Evolutionary conservation across 2,113 vertebrate genomes (phyloP).

Genomic region (Oryzias melastigma): DNA sequence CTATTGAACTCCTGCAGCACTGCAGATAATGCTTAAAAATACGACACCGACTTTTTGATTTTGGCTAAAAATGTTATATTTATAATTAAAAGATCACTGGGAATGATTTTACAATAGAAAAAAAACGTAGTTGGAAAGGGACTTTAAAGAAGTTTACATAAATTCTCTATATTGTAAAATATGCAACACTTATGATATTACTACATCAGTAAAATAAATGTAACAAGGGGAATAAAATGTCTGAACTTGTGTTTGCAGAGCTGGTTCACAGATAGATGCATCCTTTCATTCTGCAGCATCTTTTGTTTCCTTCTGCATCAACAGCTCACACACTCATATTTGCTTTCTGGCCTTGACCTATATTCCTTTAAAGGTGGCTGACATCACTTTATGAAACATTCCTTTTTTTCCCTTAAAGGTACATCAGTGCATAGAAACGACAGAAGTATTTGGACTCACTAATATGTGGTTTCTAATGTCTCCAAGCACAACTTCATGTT

Average conservation of each 20-base stretch:
- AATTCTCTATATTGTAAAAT: background rate
- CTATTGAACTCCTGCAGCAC: too few relatives aligned
- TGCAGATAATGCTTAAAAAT: too few relatives aligned
- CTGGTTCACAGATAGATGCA: conserved; percentile 27
- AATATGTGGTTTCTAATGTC: too few relatives aligned
- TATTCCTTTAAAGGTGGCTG: conserved; percentile 41
- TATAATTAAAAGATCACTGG: too few relatives aligned
- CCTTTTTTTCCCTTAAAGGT: conserved; percentile 3
- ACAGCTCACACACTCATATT: conserved; percentile 18
- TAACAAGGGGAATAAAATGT: background rate
- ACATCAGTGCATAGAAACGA: conserved; percentile 17
- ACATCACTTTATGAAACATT: conserved; percentile 40
- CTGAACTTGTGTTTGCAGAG: background rate
- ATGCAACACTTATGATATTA: background rate
- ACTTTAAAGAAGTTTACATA: too few relatives aligned
- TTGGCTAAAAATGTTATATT: too few relatives aligned
- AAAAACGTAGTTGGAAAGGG: too few relatives aligned
- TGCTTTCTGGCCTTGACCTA: conserved; percentile 67
- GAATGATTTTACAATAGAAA: too few relatives aligned
- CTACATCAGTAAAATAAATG: background rate
- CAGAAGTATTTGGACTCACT: background rate
- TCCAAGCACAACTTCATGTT: background rate
- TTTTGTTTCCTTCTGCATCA: conserved; percentile 48
- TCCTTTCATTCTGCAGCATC: conserved; percentile 16
- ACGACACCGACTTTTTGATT: too few relatives aligned